These are phyloP conservation scores for Leptopilina boulardi DNA, from an alignment of 1,140 invertebrate species.

Conservation along the genomic window DNA sequence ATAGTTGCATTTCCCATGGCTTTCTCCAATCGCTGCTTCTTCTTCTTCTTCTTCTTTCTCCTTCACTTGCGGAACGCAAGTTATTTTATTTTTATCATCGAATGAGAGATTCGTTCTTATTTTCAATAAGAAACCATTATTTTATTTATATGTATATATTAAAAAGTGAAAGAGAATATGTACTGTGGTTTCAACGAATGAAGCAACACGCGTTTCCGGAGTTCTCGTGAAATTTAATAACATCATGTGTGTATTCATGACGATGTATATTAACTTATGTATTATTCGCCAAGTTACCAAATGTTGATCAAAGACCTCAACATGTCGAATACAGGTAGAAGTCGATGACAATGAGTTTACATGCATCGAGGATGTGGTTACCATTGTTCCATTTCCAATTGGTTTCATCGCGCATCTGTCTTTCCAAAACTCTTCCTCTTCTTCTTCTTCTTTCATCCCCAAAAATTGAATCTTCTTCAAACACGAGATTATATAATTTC, in stretches of 20 bases:
- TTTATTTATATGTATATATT: too few relatives aligned
- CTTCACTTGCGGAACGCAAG: too few relatives aligned
- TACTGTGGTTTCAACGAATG: neutral
- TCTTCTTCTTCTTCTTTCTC: neutral
- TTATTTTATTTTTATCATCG: too few relatives aligned
- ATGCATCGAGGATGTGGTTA: slow-evolving; percentile 55
- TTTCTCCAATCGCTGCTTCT: neutral
- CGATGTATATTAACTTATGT: slow-evolving; percentile 21
- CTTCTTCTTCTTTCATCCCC: neutral
- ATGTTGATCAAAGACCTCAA: slow-evolving; percentile 39
- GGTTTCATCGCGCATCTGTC: slow-evolving; percentile 53
- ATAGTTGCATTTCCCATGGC: neutral
- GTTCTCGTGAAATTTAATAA: neutral
- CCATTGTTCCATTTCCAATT: slow-evolving; percentile 49
- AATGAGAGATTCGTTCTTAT: too few relatives aligned
- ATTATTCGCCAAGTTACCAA: slow-evolving; percentile 24
- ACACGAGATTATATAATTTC: slow-evolving; percentile 15
- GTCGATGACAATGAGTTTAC: slow-evolving; percentile 54
- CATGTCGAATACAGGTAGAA: slow-evolving; percentile 38
- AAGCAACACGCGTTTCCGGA: slow-evolving; percentile 10
- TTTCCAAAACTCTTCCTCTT: neutral
- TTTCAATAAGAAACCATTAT: too few relatives aligned
- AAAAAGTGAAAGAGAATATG: neutral
- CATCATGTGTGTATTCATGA: too few relatives aligned
- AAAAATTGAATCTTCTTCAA: slow-evolving; percentile 30